Percentiles rank a stretch among this genome's conserved stretches.
Conservation (phyloP, 2,888 invertebrate genomes). For the Diarsia mendica region DNA sequence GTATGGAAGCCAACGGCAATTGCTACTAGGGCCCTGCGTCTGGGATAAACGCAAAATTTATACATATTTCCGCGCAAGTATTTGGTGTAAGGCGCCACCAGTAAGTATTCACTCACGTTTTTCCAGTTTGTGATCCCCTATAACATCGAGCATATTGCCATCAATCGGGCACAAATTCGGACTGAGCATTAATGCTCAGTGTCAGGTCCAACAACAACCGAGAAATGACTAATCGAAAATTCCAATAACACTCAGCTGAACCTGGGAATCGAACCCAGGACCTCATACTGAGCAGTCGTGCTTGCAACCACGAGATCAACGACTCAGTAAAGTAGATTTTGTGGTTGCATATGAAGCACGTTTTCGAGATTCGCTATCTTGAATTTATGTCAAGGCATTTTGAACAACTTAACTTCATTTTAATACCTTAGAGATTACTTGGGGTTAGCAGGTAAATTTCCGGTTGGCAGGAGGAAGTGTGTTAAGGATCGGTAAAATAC, state of each 20-base stretch:
- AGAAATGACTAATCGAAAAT: neutral
- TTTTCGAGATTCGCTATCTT: conserved; percentile 25
- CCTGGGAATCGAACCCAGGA: neutral
- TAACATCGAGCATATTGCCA: neutral
- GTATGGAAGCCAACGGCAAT: too few relatives aligned
- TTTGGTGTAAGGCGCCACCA: too few relatives aligned
- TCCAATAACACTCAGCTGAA: neutral
- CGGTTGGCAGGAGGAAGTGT: conserved; percentile 32
- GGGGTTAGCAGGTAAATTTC: conserved; percentile 46
- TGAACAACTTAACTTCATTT: conserved; percentile 45
- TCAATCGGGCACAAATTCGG: neutral
- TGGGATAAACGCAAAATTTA: too few relatives aligned
- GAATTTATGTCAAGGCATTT: conserved; percentile 53
- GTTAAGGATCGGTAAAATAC: conserved; percentile 22
- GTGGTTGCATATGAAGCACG: conserved; percentile 7
- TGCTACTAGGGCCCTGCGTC: too few relatives aligned
- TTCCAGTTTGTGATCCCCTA: neutral
- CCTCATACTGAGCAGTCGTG: neutral
- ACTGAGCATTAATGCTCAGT: neutral
- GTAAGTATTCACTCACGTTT: neutral
- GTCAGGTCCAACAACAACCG: too few relatives aligned
- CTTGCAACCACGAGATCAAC: neutral
- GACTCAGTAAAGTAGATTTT: neutral
- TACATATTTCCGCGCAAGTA: too few relatives aligned
- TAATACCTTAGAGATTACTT: conserved; percentile 59